A percentile compares a stretch with the other conserved stretches of the same genome.
Conservation (phyloP, 2,113 vertebrate genomes). For the Takifugu bimaculatus region DNA sequence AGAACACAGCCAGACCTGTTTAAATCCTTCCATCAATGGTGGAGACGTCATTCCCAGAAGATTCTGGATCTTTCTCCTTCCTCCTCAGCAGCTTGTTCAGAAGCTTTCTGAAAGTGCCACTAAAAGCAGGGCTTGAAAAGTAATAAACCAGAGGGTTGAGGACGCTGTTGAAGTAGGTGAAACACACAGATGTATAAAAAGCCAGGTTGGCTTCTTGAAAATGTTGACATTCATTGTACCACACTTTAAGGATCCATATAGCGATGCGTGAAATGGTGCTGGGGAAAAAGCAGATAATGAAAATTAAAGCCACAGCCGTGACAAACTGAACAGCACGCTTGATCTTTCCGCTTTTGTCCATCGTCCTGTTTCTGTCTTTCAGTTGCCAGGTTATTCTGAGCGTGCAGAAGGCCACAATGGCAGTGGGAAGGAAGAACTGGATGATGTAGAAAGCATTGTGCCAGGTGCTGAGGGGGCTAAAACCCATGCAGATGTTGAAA, state of each 20-base stretch:
- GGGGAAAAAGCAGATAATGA: conserved; percentile 75
- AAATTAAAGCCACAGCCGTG: conserved; percentile 70
- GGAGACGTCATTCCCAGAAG: conserved; percentile 8
- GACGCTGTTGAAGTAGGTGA: conserved; percentile 80
- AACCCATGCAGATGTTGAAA: conserved; percentile 76
- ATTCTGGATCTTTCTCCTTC: neutral
- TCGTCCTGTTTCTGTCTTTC: conserved; percentile 60
- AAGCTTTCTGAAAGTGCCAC: conserved; percentile 58
- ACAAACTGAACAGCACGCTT: conserved; percentile 74
- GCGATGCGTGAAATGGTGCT: conserved; percentile 71
- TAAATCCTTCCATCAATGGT: conserved; percentile 9
- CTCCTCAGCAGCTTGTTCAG: conserved; percentile 54
- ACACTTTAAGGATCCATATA: conserved; percentile 71
- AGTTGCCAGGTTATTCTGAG: conserved; percentile 72
- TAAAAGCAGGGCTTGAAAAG: conserved; percentile 75
- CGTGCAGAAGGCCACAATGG: conserved; percentile 74
- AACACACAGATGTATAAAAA: conserved; percentile 72
- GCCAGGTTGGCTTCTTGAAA: conserved; percentile 68
- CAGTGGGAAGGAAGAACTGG: conserved; percentile 68
- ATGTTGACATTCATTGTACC: conserved; percentile 63
- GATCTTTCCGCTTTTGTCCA: conserved; percentile 71
- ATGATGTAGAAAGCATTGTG: conserved; percentile 73
- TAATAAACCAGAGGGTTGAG: conserved; percentile 79
- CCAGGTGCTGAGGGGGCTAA: conserved; percentile 66
- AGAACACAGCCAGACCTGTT: neutral